Base-by-base conservation (phyloP, 2,797 vertebrate genomes). In the Capromys pilorides region DNA sequence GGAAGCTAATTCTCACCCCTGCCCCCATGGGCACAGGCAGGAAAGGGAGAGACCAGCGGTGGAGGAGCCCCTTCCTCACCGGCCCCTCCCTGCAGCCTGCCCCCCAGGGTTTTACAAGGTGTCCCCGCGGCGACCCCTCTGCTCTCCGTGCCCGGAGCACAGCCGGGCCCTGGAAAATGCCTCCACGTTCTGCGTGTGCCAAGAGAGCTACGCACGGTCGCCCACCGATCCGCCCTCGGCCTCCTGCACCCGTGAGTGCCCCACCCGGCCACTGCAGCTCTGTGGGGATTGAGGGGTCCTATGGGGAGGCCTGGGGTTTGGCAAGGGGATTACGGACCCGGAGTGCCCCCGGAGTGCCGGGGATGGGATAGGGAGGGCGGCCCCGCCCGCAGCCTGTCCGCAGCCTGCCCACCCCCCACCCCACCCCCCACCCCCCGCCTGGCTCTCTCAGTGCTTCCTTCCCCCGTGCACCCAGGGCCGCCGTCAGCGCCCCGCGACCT, bases 101-200 rank as follows among this genome's bases (percentile, higher is more conserved):
- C 99, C 99, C 4, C 98, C 98, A 0, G 99, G 99, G 4, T 99
- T 99, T 94, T 99, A 99, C 97, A 99, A 99, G 98, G 99, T 99
- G 98, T 99, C 99, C 6, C 98, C 99, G 9, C 98, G 98, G 80
- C 98, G 99, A 95, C 98, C 99, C 97, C 98, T 99, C 98, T 99
- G 99, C 95, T 99, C 99, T n/a, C 98, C 99, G 0, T 99, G 99
- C 95, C 99, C 99, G 0, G 98, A 99, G 96, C 98, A 99, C 98
- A 99, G 99, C 93, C 97, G 99, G n/a, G 98, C 99, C 0, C 98
- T 98, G 26, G 99, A 99, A 88, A 99, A 99, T n/a, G 99, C 99
- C 83, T 99, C 99, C 0, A 99, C 99, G 0, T 97, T 98, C 97
- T 99, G 99, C 67, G 97, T 97, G 12, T 99, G 99, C 96, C 98